A percentile compares a stretch with the other conserved stretches of the same genome.
Evolutionary conservation across 2,113 vertebrate species (phyloP).

Genomic region (Gymnarchus niloticus): DNA sequence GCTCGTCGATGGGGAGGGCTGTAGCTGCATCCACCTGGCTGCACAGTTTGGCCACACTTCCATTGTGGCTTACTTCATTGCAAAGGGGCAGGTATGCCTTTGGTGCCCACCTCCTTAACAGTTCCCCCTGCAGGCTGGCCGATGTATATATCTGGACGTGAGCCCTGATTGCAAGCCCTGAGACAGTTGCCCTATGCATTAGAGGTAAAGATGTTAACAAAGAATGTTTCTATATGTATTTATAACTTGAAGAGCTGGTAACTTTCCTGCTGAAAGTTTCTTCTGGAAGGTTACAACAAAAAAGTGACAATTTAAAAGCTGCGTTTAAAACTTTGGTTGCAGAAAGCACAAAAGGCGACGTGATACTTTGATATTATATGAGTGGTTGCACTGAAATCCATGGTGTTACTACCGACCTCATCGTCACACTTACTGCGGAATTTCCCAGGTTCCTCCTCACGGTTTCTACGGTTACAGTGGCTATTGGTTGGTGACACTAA

Average conservation of each 20-base stretch:
- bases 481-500: background rate
- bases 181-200: background rate
- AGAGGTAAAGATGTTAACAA: background rate
- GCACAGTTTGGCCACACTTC: constrained; percentile 98
- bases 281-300: background rate
- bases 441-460: background rate
- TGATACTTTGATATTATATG: too few species aligned
- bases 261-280: background rate
- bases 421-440: too few species aligned
- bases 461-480: background rate
- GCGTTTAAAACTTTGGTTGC: background rate
- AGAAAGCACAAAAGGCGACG: too few species aligned
- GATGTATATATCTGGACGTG: too few species aligned
- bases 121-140: background rate
- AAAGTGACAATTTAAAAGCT: background rate
- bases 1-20: constrained; percentile 95
- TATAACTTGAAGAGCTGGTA: background rate
- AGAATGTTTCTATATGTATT: background rate
- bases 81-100: constrained; percentile 87
- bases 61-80: constrained; percentile 97
- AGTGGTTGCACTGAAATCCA: too few species aligned
- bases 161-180: background rate
- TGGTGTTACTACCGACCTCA: too few species aligned
- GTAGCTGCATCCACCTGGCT: constrained; percentile 94
- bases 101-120: background rate